Evolutionary conservation across 2,113 vertebrate species (phyloP).

Genomic region (Rhegmatorhina hoffmannsi): DNA sequence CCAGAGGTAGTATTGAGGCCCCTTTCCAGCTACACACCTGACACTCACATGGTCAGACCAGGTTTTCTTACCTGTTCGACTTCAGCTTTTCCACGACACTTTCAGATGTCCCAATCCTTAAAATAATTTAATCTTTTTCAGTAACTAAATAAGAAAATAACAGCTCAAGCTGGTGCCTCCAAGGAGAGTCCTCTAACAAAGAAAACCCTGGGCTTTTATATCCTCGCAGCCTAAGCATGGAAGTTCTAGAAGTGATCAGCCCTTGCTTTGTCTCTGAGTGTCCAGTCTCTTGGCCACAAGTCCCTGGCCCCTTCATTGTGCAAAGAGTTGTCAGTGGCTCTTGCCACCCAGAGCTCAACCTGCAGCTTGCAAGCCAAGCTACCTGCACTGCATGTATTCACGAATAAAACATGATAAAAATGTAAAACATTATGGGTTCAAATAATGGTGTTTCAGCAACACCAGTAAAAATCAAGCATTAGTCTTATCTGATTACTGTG

Average conservation of each 20-base stretch:
- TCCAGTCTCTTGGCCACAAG: rapidly evolving
- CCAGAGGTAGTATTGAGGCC: rapidly evolving
- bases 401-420: neutral
- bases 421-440: neutral
- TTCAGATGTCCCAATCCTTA: neutral
- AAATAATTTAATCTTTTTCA: neutral
- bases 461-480: neutral
- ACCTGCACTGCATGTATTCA: no score
- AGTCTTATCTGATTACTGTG: neutral
- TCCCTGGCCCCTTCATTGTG: neutral
- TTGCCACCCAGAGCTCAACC: neutral
- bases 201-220: neutral
- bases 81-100: neutral
- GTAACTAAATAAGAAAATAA: neutral
- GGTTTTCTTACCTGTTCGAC: rapidly evolving
- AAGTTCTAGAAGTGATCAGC: rapidly evolving
- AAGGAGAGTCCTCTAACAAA: neutral
- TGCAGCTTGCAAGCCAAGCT: neutral
- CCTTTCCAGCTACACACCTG: neutral
- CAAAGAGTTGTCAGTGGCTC: neutral
- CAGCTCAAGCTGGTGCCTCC: neutral
- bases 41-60: neutral
- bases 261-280: neutral
- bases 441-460: neutral
- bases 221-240: neutral